Percentiles rank a stretch among this genome's conserved stretches.
Conservation (phyloP, 2,797 vertebrate species). For the Ctenochaetus hawaiiensis region DNA sequence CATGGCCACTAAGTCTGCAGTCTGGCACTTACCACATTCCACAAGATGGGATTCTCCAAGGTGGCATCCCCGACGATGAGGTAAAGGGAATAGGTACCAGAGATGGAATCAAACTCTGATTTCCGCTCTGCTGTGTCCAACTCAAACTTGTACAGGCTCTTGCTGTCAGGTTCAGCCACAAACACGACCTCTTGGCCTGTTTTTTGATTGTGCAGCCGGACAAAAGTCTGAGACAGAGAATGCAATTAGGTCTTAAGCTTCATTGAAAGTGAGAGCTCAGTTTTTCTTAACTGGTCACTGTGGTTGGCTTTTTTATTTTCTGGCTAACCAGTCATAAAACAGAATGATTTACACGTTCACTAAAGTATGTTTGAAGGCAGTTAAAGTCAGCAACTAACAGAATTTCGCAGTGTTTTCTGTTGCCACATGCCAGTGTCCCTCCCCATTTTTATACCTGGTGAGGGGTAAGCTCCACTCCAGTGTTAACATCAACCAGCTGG, state of each 20-base stretch:
- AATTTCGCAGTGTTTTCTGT: no score
- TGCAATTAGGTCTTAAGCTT: not conserved
- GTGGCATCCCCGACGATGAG: slow-evolving; percentile 97
- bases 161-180: slow-evolving; percentile 96
- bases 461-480: slow-evolving; percentile 94
- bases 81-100: slow-evolving; percentile 95
- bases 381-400: no score
- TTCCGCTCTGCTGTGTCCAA: slow-evolving; percentile 95
- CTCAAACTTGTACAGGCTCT: slow-evolving; percentile 97
- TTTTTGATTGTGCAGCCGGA: slow-evolving; percentile 96
- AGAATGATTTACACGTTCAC: not conserved
- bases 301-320: not conserved
- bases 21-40: slow-evolving; percentile 92
- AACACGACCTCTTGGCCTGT: slow-evolving; percentile 98
- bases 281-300: not conserved
- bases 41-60: slow-evolving; percentile 96
- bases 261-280: not conserved
- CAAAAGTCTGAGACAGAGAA: slow-evolving; percentile 90
- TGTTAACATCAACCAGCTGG: slow-evolving; percentile 94
- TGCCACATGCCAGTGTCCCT: not conserved
- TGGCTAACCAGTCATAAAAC: not conserved
- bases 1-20: not conserved
- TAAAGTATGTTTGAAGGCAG: no score
- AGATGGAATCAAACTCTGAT: slow-evolving; percentile 95
- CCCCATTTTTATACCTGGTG: slow-evolving; percentile 89